These are phyloP conservation scores for Pocillopora verrucosa DNA, from an alignment of 64 coral and sea anemone genomes.

Conservation along the genomic window DNA sequence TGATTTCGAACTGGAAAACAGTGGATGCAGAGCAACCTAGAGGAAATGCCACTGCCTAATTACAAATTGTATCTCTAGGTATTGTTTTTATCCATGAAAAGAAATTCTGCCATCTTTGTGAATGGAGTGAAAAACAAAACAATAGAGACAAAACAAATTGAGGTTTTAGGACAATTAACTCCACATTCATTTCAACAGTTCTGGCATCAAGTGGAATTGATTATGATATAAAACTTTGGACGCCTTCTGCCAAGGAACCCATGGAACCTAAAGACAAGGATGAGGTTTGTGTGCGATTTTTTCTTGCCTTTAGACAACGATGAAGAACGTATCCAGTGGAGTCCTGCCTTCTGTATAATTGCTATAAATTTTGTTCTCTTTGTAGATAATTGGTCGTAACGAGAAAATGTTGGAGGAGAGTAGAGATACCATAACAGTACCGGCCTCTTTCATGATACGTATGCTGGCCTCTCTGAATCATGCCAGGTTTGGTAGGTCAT, in stretches of 20 bases:
- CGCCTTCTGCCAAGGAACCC: constrained; percentile 57
- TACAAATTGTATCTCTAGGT: too few relatives aligned
- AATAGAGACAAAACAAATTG: too few relatives aligned
- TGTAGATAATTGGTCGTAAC: constrained; percentile 83
- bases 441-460: constrained; percentile 94
- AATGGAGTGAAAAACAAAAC: too few relatives aligned
- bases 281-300: constrained; percentile 53
- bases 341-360: not conserved
- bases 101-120: too few relatives aligned
- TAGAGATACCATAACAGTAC: constrained; percentile 90
- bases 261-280: constrained; percentile 60
- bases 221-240: constrained; percentile 95
- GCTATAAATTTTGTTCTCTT: not conserved
- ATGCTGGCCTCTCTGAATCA: constrained; percentile 86
- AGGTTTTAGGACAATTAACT: too few relatives aligned
- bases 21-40: too few relatives aligned
- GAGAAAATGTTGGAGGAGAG: constrained; percentile 95
- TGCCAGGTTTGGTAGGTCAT: constrained; percentile 72
- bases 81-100: too few relatives aligned
- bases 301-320: not conserved
- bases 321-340: not conserved
- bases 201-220: constrained; percentile 98
- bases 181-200: constrained; percentile 31
- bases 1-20: too few relatives aligned
- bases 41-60: too few relatives aligned